Evolutionary conservation across 2,888 invertebrate species (phyloP).

Genomic region (Cancer borealis): DNA sequence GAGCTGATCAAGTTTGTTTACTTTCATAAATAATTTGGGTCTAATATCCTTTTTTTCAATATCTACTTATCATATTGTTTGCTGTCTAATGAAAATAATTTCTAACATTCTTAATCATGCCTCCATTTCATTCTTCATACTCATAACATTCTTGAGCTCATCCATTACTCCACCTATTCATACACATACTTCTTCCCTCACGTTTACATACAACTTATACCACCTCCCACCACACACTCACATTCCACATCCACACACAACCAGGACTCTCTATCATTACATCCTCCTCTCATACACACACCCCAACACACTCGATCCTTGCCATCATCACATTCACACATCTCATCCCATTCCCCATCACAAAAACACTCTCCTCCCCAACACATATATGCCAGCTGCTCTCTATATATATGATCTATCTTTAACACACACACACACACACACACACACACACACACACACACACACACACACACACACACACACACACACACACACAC

Average conservation of each 20-base stretch:
- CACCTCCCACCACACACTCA: neutral
- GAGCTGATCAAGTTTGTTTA: neutral
- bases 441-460: no score
- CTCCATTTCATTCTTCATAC: neutral
- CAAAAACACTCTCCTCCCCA: neutral
- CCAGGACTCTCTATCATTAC: neutral
- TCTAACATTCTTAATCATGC: neutral
- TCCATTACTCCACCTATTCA: neutral
- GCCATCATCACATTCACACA: neutral
- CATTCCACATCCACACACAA: neutral
- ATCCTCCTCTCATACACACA: conserved; percentile 38
- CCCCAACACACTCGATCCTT: neutral
- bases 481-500: neutral
- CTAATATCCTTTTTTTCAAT: neutral
- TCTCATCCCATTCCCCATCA: neutral
- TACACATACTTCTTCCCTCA: neutral
- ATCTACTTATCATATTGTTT: neutral
- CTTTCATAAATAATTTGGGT: neutral
- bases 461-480: no score
- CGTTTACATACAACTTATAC: neutral
- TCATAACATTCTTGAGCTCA: neutral
- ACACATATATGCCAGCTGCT: no score
- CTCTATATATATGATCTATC: no score
- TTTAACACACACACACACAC: no score
- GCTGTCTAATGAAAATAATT: neutral